Evolutionary conservation across 2,797 vertebrate species (phyloP), one percentile per base, ranked within the genome.

Genomic region (Geotrypetes seraphini): DNA sequence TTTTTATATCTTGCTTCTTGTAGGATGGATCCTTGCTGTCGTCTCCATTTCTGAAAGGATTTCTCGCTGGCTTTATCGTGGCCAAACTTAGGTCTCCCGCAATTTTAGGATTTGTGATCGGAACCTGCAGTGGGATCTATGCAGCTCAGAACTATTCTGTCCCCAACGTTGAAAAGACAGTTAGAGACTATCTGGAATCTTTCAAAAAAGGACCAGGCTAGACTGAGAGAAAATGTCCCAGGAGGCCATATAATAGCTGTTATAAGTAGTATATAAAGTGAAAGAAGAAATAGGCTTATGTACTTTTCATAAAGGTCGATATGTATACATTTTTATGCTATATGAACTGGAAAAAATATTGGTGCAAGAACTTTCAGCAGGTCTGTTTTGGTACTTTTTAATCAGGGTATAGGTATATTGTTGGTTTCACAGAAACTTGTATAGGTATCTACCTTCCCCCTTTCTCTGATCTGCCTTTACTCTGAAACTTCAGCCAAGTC

Each of bases 1-100:
- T 19, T 34, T 22, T 43, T 25, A n/a, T n/a, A n/a, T n/a, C n/a
- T n/a, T n/a, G n/a, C 31, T 12, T 13, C 27, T 39, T 43, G 3
- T 45, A 99, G 92, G 85, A 90, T 47, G 73, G 82, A 28, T 85
- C 86, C 1, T 51, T 95, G 24, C 60, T 96, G 47, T 81, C 84
- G 12, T 96, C 93, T 3, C 91, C 94, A 1, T 90, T 99, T 9
- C 65, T 99, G 43, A 97, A 96, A 50, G 96, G 93, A 24, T 91
- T 94, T 48, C 58, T 97, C 56, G 91, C 91, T 1, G 96, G 96
- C 3, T 97, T 96, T 50, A 30, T 96, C 36, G 73, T 92, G 37
- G 91, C 94, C 38, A 99, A 86, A 36, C 82, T 97, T 4, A 90
- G 94, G 23, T 89, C 91, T 33, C 94, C 96, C 0, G 91, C 91